Evolutionary conservation across 2,888 invertebrate genomes (phyloP).

Genomic region (Terebella lapidaria): DNA sequence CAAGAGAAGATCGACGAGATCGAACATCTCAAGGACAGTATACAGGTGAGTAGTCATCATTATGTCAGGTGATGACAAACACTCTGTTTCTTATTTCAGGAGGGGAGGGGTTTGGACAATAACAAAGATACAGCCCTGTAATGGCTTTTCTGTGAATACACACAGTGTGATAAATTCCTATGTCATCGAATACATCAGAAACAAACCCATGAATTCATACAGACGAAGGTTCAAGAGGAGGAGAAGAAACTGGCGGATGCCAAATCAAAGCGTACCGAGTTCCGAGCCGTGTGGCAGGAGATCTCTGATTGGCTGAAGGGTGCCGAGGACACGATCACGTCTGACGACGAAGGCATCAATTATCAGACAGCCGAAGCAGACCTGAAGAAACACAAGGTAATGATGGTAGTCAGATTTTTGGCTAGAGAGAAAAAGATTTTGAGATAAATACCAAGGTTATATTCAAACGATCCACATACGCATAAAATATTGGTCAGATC

Average conservation of each 20-base stretch:
- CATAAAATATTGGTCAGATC: too few species aligned
- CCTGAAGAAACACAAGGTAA: conserved; percentile 76
- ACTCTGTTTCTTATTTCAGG: background rate
- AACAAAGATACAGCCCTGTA: too few species aligned
- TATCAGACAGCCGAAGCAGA: conserved; percentile 78
- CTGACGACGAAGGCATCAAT: conserved; percentile 79
- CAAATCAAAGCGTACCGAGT: conserved; percentile 34
- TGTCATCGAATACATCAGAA: too few species aligned
- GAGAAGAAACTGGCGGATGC: conserved; percentile 37
- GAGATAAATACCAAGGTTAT: too few species aligned
- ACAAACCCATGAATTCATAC: too few species aligned
- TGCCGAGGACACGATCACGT: conserved; percentile 48
- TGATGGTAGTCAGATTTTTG: too few species aligned
- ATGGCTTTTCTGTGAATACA: too few species aligned
- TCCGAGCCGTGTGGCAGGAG: conserved; percentile 35
- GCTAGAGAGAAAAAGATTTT: too few species aligned
- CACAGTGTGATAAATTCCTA: too few species aligned
- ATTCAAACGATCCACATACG: too few species aligned
- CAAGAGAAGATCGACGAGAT: conserved; percentile 39
- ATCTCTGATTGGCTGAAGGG: conserved; percentile 42
- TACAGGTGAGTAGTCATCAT: conserved; percentile 31
- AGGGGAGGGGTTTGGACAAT: too few species aligned
- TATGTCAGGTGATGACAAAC: background rate
- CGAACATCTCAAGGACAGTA: conserved; percentile 28
- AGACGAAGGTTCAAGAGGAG: conserved; percentile 39